Evolutionary conservation across 1,140 invertebrate genomes (phyloP).

Genomic region (Ostrea denselamellosa): DNA sequence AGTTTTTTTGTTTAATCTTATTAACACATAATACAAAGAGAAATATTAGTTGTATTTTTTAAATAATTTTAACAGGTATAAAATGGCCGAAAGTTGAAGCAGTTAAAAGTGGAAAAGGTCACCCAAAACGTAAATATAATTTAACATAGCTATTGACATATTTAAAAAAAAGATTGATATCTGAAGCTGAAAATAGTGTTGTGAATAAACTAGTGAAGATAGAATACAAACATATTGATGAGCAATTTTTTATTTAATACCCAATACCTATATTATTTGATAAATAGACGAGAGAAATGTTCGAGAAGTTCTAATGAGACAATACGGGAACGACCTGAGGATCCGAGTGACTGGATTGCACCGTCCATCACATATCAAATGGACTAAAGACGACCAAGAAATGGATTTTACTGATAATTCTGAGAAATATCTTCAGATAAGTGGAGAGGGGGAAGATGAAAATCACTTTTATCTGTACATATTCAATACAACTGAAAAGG

Average conservation of each 20-base stretch:
- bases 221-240: too few relatives aligned
- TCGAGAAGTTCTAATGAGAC: background rate
- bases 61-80: too few relatives aligned
- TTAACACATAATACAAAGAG: too few relatives aligned
- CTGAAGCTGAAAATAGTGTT: background rate
- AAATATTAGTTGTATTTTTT: too few relatives aligned
- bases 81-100: too few relatives aligned
- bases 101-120: too few relatives aligned
- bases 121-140: background rate
- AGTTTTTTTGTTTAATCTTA: too few relatives aligned
- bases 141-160: background rate
- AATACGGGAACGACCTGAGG: background rate
- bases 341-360: background rate
- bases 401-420: background rate
- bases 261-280: background rate
- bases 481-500: background rate
- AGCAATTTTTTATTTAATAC: background rate
- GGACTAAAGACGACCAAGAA: background rate
- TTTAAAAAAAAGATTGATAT: background rate
- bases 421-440: background rate
- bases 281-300: background rate
- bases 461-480: background rate
- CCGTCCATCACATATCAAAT: background rate
- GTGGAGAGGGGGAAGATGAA: background rate
- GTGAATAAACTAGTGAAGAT: too few relatives aligned